Evolutionary conservation across 2,888 invertebrate genomes (phyloP).

Genomic region (Acronicta leporina): DNA sequence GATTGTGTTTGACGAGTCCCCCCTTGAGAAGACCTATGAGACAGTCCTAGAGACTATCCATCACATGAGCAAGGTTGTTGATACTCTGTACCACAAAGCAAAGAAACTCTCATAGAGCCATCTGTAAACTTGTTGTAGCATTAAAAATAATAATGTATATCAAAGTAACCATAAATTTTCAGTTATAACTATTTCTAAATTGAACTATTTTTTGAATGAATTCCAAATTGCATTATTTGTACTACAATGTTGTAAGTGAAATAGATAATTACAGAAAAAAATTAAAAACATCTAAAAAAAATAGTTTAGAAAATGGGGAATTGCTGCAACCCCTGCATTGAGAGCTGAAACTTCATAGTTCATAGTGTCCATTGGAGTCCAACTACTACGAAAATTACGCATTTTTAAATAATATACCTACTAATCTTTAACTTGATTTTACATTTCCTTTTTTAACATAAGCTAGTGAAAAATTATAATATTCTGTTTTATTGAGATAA

Average conservation of each 20-base stretch:
- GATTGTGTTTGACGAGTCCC: conserved; percentile 98
- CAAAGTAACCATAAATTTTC: conserved; percentile 83
- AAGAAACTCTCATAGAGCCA: conserved; percentile 96
- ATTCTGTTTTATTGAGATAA: conserved; percentile 87
- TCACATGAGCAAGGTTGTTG: conserved; percentile 99
- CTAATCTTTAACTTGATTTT: conserved; percentile 76
- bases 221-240: conserved; percentile 75
- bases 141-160: conserved; percentile 83
- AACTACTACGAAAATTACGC: conserved; percentile 66
- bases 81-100: conserved; percentile 99
- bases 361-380: conserved; percentile 47
- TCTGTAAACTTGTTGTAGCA: conserved; percentile 84
- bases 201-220: conserved; percentile 81
- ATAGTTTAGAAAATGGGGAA: conserved; percentile 64
- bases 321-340: conserved; percentile 60
- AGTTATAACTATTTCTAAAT: conserved; percentile 79
- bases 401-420: conserved; percentile 72
- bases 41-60: conserved; percentile 99
- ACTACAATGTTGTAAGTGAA: conserved; percentile 70
- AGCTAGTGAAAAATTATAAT: conserved; percentile 87
- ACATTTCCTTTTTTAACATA: conserved; percentile 80
- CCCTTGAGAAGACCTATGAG: conserved; percentile 98
- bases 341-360: conserved; percentile 41
- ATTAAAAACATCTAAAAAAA: conserved; percentile 59
- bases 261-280: conserved; percentile 64